Base-by-base conservation (phyloP, 2,888 invertebrate species). In the Ochropleura leucogaster region DNA sequence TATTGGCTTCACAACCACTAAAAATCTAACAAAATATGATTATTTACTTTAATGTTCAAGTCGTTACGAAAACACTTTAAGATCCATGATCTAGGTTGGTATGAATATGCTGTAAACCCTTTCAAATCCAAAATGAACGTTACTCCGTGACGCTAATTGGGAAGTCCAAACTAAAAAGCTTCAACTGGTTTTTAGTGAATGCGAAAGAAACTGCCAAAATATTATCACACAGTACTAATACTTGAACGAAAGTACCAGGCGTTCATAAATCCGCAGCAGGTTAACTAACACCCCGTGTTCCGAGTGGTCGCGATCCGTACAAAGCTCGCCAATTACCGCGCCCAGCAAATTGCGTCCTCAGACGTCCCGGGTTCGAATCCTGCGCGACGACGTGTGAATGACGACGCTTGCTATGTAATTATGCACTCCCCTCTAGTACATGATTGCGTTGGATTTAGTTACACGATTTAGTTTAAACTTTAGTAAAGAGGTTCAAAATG, bases 281-380 rank as follows among this genome's bases (percentile, higher is more conserved):
- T 86, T 74, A 77, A 86, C 74, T 75, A 83, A 82, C 71, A 78
- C 63, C 60, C 59, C 72, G 77, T 67, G 67, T 72, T n/a, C 67
- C 65, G 59, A 70, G 73, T 62, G 74, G 77, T 69, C 69, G 72
- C 73, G 66, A 74, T 72, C 67, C 74, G 68, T 68, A 85, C 84
- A 87, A 85, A 85, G 84, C 81, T 80, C 80, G 72, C 73, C 80
- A 89, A 86, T 89, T 86, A 88, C 74, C 30, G 74, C 60, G 57
- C 79, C 70, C 73, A 68, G 81, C 72, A 84, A 87, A 89, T 85
- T 85, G 80, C 87, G 77, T 82, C 76, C 88, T 85, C 85, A 86
- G 82, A 84, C 86, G 77, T 68, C 59, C 70, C 62, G n/a, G 79
- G 81, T 87, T 88, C 86, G 86, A 88, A 82, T 87, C 87, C 82